These are phyloP conservation scores for Heliothis peltigera DNA, from an alignment of 2,888 invertebrate genomes.

Conservation along the genomic window DNA sequence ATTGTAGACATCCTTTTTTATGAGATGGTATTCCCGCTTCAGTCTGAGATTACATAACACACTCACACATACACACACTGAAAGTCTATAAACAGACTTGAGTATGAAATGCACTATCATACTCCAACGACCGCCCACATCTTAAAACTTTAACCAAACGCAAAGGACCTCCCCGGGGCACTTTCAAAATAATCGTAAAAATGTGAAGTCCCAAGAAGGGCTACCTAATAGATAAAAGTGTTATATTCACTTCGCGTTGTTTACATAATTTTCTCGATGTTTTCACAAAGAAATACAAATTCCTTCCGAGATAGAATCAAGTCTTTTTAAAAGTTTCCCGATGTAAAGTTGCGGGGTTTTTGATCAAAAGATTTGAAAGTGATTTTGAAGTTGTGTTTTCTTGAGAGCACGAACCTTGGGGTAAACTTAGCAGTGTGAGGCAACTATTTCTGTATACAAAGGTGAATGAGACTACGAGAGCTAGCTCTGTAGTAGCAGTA, in stretches of 20 bases:
- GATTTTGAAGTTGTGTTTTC: slow-evolving; percentile 26
- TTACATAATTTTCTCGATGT: slow-evolving; percentile 57
- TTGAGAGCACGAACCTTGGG: background rate
- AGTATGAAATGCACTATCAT: slow-evolving; percentile 34
- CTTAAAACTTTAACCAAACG: slow-evolving; percentile 58
- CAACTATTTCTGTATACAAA: background rate
- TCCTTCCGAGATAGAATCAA: slow-evolving; percentile 31
- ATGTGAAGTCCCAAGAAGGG: slow-evolving; percentile 69
- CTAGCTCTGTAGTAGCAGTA: background rate
- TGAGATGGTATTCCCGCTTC: background rate
- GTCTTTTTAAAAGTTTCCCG: slow-evolving; percentile 36
- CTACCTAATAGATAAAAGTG: slow-evolving; percentile 66
- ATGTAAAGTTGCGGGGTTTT: slow-evolving; percentile 25
- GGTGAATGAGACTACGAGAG: background rate
- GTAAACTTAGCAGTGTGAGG: slow-evolving; percentile 5
- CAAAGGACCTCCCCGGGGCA: slow-evolving; percentile 63
- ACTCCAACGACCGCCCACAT: slow-evolving; percentile 30
- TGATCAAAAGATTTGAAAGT: slow-evolving; percentile 34
- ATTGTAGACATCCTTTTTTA: slow-evolving; percentile 3
- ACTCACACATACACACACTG: slow-evolving; percentile 16
- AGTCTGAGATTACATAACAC: background rate
- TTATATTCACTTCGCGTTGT: slow-evolving; percentile 66
- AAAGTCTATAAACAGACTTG: slow-evolving; percentile 20
- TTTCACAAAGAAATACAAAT: slow-evolving; percentile 42
- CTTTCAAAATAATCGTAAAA: slow-evolving; percentile 79